phyloP scores from a whole-genome alignment of 2,888 invertebrate genomes.

The Perithous albicinctus region DNA sequence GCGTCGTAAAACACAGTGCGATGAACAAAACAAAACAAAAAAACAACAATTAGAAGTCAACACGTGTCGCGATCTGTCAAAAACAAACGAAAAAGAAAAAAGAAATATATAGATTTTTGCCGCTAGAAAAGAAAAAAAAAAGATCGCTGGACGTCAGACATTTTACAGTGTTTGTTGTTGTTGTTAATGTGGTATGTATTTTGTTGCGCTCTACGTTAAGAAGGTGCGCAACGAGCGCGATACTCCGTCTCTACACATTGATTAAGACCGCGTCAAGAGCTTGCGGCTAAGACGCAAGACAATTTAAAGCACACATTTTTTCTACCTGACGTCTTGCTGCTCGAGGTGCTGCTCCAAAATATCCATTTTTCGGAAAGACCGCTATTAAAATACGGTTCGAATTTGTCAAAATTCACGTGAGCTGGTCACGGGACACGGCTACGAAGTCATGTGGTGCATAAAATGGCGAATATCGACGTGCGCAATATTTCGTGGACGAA shows the following conservation, averaged over 20 bases:
- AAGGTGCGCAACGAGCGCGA: not conserved
- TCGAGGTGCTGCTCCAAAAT: slow-evolving; percentile 84
- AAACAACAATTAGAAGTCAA: not conserved
- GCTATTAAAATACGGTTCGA: slow-evolving; percentile 80
- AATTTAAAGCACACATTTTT: not conserved
- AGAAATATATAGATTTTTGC: too few relatives aligned
- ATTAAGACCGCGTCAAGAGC: not conserved
- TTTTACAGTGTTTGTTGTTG: not conserved
- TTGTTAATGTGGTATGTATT: slow-evolving; percentile 12
- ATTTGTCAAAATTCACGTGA: slow-evolving; percentile 85
- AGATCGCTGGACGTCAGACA: not conserved
- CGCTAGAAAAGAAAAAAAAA: slow-evolving; percentile 20
- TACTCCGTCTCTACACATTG: too few relatives aligned
- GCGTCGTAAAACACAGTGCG: not conserved
- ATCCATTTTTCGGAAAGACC: slow-evolving; percentile 79
- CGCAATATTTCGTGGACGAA: slow-evolving; percentile 57
- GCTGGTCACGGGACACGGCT: slow-evolving; percentile 85
- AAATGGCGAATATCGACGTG: slow-evolving; percentile 79
- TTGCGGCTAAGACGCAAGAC: not conserved
- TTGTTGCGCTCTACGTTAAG: slow-evolving; percentile 5
- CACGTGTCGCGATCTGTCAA: not conserved
- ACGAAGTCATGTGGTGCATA: slow-evolving; percentile 85
- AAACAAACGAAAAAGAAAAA: not conserved
- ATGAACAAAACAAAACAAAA: slow-evolving; percentile 46
- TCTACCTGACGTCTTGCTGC: slow-evolving; percentile 82